These are phyloP conservation scores for Octonoba sinensis DNA, from an alignment of 2,888 invertebrate genomes.

Conservation along the genomic window DNA sequence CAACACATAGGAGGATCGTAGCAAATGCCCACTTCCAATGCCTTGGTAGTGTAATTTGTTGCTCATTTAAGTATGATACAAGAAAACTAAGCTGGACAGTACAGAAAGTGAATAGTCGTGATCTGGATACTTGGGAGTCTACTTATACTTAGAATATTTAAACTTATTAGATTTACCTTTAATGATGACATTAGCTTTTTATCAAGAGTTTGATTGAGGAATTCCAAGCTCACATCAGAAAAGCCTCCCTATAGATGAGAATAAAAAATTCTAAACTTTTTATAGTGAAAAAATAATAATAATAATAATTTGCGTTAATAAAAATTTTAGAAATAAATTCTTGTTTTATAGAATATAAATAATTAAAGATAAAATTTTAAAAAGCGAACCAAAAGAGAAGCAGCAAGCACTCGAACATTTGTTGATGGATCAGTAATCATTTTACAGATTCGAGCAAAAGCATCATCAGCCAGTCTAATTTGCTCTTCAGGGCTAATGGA, in stretches of 20 bases:
- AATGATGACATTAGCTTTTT: constrained; percentile 97
- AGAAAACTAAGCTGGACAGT: no score
- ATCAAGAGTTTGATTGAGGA: constrained; percentile 94
- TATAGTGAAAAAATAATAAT: not conserved
- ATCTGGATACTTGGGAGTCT: no score
- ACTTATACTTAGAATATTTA: no score
- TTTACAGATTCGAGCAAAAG: constrained; percentile 94
- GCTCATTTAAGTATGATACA: no score
- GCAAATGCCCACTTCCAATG: no score
- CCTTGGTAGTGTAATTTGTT: no score
- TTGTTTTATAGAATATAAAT: not conserved
- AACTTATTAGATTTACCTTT: constrained; percentile 76
- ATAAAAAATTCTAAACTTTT: not conserved
- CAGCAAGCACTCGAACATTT: constrained; percentile 76
- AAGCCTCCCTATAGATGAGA: constrained; percentile 78
- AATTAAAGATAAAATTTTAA: not conserved
- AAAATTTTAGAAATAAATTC: not conserved
- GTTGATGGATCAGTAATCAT: constrained; percentile 93
- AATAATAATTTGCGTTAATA: not conserved
- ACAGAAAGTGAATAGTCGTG: no score
- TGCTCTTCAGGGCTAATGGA: constrained; percentile 83
- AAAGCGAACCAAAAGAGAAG: constrained; percentile 66
- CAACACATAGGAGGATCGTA: no score
- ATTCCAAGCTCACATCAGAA: constrained; percentile 86
- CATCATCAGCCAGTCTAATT: constrained; percentile 91